These are phyloP conservation scores for Acrocera orbiculus DNA, from an alignment of 2,888 invertebrate species.

Conservation along the genomic window DNA sequence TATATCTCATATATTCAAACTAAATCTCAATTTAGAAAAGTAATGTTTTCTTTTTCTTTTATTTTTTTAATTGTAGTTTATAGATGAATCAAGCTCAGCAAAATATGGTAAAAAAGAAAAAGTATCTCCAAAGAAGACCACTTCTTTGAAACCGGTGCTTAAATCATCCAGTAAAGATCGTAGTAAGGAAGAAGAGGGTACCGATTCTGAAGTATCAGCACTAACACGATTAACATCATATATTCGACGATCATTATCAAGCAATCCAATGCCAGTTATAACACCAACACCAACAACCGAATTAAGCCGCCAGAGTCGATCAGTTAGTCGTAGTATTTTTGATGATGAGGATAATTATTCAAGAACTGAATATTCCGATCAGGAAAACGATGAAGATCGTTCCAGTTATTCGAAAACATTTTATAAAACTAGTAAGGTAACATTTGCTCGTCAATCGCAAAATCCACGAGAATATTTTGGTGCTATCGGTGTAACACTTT, in stretches of 20 bases:
- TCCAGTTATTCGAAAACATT: not conserved
- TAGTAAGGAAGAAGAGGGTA: too few relatives aligned
- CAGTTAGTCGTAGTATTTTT: constrained; percentile 19
- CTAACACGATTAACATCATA: constrained; percentile 18
- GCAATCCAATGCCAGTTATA: constrained; percentile 13
- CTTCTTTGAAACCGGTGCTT: too few relatives aligned
- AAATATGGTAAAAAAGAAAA: too few relatives aligned
- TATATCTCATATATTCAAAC: too few relatives aligned
- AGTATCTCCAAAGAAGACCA: too few relatives aligned
- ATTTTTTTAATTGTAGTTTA: too few relatives aligned
- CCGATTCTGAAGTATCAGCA: constrained; percentile 18
- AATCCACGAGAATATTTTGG: constrained; percentile 22
- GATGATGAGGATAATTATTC: constrained; percentile 25
- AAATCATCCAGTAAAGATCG: too few relatives aligned
- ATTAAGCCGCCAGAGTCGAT: constrained; percentile 18
- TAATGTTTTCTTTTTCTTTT: too few relatives aligned
- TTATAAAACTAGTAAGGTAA: not conserved
- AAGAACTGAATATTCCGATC: constrained; percentile 21
- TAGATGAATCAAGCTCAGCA: too few relatives aligned
- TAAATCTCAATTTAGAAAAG: too few relatives aligned
- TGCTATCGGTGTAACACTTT: constrained; percentile 17
- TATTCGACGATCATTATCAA: constrained; percentile 25
- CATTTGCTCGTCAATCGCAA: constrained; percentile 1
- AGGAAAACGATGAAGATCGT: constrained; percentile 15
- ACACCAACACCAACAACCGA: constrained; percentile 13